Evolutionary conservation across 2,797 vertebrate species (phyloP), one percentile per base, ranked within the genome.

Genomic region (Crax fasciolata): DNA sequence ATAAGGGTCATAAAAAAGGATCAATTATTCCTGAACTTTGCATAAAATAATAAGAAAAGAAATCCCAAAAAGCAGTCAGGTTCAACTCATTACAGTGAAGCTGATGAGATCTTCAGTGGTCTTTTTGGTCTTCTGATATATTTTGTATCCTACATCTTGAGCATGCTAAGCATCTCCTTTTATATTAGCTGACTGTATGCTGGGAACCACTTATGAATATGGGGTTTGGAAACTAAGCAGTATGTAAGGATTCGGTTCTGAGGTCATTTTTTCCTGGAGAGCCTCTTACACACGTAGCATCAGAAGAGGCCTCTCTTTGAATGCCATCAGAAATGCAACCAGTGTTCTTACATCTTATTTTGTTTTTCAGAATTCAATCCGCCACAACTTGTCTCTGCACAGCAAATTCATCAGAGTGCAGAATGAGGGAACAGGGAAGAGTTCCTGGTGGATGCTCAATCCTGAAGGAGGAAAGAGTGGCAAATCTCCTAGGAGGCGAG

Each of bases 371-470:
- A 99, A 99, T 97, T 99, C 99, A 73, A 99, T 99, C 93, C 98
- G 99, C 88, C 99, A 99, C 97, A 99, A 99, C 97, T 96, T 99
- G 97, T 99, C 99, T 21, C 98, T 99, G 91, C 99, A 99, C 97
- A 99, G 99, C 97, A 99, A 99, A 94, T 99, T 99, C 90, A 97
- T 99, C 65, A 98, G 99, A 8, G 99, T 99, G 77, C 99, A 99
- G 98, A 99, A 99, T 71, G 99, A 99, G 95, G 99, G 99, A 61
- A 99, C 99, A 4, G 99, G 99, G 38, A 99, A 99, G 97, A 99
- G 99, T 97, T 99, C 99, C 13, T 99, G 99, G 99, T 99, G 99
- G 99, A 99, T 99, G 99, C 98, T 99, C 6, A 99, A 99, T 96
- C 99, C 99, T 0, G 99, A 99, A 95, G 99, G 99, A 13, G 99